Evolutionary conservation across 2,113 vertebrate species (phyloP).

Genomic region (Ctenodactylus gundi): DNA sequence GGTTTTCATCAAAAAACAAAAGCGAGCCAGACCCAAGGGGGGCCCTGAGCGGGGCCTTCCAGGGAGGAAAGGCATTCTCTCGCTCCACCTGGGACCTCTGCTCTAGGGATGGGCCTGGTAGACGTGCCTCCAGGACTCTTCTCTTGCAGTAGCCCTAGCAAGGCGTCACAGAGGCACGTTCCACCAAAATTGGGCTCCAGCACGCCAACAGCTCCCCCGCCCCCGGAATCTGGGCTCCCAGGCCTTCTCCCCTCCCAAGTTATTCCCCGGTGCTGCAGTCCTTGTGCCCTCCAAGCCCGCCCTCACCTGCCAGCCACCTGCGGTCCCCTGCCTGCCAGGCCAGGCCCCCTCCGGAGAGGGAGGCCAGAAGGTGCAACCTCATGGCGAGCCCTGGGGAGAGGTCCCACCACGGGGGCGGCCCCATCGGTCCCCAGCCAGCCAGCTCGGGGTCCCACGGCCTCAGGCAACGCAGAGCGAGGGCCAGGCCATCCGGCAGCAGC

Average conservation of each 20-base stretch:
- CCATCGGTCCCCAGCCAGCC: neutral
- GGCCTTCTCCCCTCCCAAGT: neutral
- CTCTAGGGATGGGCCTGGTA: too few species aligned
- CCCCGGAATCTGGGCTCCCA: neutral
- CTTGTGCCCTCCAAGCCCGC: accelerated
- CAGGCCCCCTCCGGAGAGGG: slow-evolving; percentile 43
- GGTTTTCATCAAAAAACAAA: too few species aligned
- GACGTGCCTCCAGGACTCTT: too few species aligned
- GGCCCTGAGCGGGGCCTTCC: neutral
- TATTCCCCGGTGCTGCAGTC: neutral
- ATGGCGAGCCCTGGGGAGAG: neutral
- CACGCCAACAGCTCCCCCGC: neutral
- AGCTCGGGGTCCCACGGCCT: slow-evolving; percentile 4
- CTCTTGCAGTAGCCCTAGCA: accelerated
- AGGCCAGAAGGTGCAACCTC: slow-evolving; percentile 67
- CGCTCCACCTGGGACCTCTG: neutral
- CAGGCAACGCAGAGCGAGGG: neutral
- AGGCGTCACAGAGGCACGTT: accelerated
- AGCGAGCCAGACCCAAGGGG: neutral
- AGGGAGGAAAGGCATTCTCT: neutral
- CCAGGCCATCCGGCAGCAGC: neutral
- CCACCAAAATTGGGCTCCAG: accelerated
- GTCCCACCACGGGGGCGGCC: neutral
- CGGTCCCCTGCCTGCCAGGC: slow-evolving; percentile 13
- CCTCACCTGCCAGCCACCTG: slow-evolving; percentile 73